These are phyloP conservation scores for Sabatieria punctata DNA, from an alignment of 2,888 invertebrate genomes.

Conservation along the genomic window DNA sequence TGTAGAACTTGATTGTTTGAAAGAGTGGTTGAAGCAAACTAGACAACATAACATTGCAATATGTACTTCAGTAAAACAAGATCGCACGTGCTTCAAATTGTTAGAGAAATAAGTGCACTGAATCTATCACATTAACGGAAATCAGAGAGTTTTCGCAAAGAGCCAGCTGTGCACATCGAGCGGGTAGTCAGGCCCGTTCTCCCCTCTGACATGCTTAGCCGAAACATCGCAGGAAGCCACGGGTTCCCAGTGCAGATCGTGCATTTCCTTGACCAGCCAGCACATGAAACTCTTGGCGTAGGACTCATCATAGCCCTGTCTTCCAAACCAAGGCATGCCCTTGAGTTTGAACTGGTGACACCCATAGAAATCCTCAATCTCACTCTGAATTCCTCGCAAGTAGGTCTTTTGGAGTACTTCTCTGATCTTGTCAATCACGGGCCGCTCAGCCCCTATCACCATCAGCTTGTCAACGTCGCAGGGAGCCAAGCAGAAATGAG, in stretches of 20 bases:
- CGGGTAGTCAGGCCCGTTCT: constrained; percentile 9
- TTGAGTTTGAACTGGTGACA: constrained; percentile 5
- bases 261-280: not conserved
- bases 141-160: constrained; percentile 6
- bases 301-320: constrained; percentile 4
- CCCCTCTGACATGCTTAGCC: constrained; percentile 65
- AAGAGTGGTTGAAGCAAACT: no score
- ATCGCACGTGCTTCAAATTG: no score
- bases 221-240: constrained; percentile 84
- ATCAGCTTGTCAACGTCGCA: constrained; percentile 3
- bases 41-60: no score
- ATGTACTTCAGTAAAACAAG: no score
- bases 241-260: constrained; percentile 1
- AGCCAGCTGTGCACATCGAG: constrained; percentile 11
- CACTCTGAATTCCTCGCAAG: not conserved
- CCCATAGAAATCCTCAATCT: constrained; percentile 4
- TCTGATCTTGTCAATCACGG: not conserved
- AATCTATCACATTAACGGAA: no score
- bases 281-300: not conserved
- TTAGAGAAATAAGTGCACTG: no score
- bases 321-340: constrained; percentile 2
- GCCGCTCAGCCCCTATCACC: not conserved
- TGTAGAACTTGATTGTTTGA: no score
- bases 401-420: not conserved
- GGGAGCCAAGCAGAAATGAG: constrained; percentile 3